A percentile compares a stretch with the other conserved stretches of the same genome.
These are phyloP conservation scores for Varanus salvator DNA, from an alignment of 2,113 vertebrate genomes.

Conservation along the genomic window DNA sequence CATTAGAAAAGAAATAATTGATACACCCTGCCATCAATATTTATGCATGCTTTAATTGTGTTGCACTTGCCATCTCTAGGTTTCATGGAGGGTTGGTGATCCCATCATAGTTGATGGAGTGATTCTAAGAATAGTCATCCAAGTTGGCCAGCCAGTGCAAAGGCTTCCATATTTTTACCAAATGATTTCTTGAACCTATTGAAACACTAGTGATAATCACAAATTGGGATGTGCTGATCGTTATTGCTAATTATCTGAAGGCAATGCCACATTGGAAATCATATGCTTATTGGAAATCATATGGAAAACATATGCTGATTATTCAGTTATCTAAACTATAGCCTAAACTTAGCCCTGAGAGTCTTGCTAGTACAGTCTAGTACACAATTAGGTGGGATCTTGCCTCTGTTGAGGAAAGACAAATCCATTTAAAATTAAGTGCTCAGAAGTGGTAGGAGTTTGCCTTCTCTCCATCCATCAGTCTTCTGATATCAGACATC, in stretches of 20 bases:
- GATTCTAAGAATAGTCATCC: neutral
- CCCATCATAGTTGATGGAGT: neutral
- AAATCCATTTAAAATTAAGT: conserved; percentile 5
- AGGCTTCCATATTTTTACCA: neutral
- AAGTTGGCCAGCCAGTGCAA: neutral
- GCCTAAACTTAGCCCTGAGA: neutral
- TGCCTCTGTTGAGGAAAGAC: neutral
- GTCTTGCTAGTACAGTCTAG: neutral
- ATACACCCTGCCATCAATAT: neutral
- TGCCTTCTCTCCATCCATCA: no score
- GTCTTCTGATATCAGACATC: neutral
- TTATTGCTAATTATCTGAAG: conserved; percentile 7
- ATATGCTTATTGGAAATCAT: no score
- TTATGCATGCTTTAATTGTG: neutral
- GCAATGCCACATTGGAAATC: neutral
- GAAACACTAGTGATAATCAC: conserved; percentile 12
- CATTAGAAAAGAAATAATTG: conserved; percentile 6
- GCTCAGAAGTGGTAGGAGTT: neutral
- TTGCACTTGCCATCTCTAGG: neutral
- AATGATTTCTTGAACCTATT: conserved; percentile 1
- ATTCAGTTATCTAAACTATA: neutral
- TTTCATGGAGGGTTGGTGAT: neutral
- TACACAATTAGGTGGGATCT: neutral
- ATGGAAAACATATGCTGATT: no score
- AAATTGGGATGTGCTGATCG: neutral